These are phyloP conservation scores for Zosterops hypoxanthus DNA, from an alignment of 2,113 vertebrate species.

Conservation along the genomic window DNA sequence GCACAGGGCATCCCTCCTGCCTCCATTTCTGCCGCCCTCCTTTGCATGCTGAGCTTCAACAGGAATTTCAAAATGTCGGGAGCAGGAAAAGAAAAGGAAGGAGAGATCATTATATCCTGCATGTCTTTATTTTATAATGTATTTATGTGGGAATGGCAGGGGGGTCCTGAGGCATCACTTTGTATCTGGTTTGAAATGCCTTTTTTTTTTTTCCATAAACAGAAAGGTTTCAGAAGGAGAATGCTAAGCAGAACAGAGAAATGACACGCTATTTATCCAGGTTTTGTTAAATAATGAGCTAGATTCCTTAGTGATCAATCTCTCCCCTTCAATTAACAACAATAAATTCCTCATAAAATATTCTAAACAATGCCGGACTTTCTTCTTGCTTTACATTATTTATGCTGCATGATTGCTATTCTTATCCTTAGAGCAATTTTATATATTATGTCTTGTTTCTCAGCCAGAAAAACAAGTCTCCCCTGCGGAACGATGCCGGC, in stretches of 20 bases:
- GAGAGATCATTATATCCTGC: background rate
- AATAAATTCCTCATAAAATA: slow-evolving; percentile 65
- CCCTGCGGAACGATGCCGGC: background rate
- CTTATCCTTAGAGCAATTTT: slow-evolving; percentile 68
- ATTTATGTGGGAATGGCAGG: slow-evolving; percentile 1
- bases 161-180: background rate
- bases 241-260: slow-evolving; percentile 27
- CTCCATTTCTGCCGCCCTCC: background rate
- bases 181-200: background rate
- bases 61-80: background rate
- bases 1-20: background rate
- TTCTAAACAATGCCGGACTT: slow-evolving; percentile 59
- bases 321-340: slow-evolving; percentile 61
- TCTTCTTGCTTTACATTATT: slow-evolving; percentile 55
- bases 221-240: slow-evolving; percentile 13
- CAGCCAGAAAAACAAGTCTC: slow-evolving; percentile 30
- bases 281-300: slow-evolving; percentile 62
- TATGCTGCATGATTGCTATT: slow-evolving; percentile 33
- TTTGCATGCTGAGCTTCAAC: background rate
- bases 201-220: background rate
- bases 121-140: background rate
- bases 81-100: background rate
- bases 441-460: slow-evolving; percentile 41
- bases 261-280: slow-evolving; percentile 52
- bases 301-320: slow-evolving; percentile 58